phyloP scores from a whole-genome alignment of 2,888 invertebrate species.

The Arrhopalites spinosus region DNA sequence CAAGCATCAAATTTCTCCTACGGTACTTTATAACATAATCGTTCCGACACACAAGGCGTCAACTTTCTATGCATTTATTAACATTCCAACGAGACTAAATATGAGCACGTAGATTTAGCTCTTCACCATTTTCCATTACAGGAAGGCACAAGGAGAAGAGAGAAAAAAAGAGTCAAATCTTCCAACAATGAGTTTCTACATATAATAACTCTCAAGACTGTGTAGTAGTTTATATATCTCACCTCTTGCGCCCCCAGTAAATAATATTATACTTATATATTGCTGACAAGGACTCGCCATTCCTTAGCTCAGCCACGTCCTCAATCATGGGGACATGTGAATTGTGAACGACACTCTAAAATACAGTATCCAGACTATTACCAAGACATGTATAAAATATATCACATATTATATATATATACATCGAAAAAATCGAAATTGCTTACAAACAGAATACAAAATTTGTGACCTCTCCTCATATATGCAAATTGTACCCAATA shows the following conservation, averaged over 20 bases:
- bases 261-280: too few relatives aligned
- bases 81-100: slow-evolving; percentile 15
- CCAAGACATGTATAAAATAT: too few relatives aligned
- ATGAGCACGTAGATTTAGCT: background rate
- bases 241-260: too few relatives aligned
- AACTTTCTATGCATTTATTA: slow-evolving; percentile 28
- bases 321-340: too few relatives aligned
- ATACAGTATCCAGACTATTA: background rate
- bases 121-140: background rate
- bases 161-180: background rate
- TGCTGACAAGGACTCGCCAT: too few relatives aligned
- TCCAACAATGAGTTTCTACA: background rate
- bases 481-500: too few relatives aligned
- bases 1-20: slow-evolving; percentile 13
- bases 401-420: too few relatives aligned
- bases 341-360: background rate
- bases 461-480: too few relatives aligned
- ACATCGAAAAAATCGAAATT: too few relatives aligned
- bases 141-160: background rate
- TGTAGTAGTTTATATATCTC: background rate
- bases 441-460: too few relatives aligned
- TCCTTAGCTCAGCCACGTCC: too few relatives aligned
- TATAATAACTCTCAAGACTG: background rate
- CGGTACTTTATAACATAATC: slow-evolving; percentile 20
- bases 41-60: slow-evolving; percentile 30